Evolutionary conservation across 1,140 invertebrate genomes (phyloP).

Genomic region (Papilio dardanus): DNA sequence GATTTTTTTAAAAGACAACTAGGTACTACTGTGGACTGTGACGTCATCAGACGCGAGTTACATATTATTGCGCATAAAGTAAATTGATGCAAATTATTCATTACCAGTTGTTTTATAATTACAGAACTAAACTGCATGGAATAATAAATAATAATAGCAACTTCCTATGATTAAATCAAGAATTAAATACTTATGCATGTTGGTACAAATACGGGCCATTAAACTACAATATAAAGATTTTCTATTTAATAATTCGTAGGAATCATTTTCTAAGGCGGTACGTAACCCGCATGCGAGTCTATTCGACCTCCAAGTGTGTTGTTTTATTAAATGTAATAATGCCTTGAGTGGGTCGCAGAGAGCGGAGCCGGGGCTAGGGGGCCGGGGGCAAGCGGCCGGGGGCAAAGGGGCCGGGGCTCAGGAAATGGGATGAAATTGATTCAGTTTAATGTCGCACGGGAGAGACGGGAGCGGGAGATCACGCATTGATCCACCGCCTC

Average conservation of each 20-base stretch:
- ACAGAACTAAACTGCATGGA: background rate
- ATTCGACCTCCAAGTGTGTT: slow-evolving; percentile 64
- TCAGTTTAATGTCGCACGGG: slow-evolving; percentile 61
- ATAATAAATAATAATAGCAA: background rate
- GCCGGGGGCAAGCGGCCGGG: no score
- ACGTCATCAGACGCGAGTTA: background rate
- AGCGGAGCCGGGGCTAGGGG: slow-evolving; percentile 56
- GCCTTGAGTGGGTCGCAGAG: slow-evolving; percentile 61
- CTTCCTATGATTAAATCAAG: background rate
- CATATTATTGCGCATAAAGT: background rate
- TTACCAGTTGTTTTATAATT: background rate
- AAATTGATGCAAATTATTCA: background rate
- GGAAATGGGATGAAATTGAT: slow-evolving; percentile 79
- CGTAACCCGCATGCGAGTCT: slow-evolving; percentile 46
- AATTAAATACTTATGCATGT: background rate
- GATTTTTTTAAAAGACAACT: no score
- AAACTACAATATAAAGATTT: background rate
- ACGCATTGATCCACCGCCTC: slow-evolving; percentile 8
- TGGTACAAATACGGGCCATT: background rate
- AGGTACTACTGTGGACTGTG: background rate
- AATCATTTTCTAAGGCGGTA: slow-evolving; percentile 17
- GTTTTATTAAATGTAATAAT: slow-evolving; percentile 73
- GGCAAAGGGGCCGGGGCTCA: slow-evolving; percentile 61
- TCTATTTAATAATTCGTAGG: background rate
- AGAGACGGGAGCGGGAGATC: slow-evolving; percentile 44